Evolutionary conservation across 2,888 invertebrate species (phyloP), one percentile per base, ranked within the genome.

Genomic region (Molanna angustata): DNA sequence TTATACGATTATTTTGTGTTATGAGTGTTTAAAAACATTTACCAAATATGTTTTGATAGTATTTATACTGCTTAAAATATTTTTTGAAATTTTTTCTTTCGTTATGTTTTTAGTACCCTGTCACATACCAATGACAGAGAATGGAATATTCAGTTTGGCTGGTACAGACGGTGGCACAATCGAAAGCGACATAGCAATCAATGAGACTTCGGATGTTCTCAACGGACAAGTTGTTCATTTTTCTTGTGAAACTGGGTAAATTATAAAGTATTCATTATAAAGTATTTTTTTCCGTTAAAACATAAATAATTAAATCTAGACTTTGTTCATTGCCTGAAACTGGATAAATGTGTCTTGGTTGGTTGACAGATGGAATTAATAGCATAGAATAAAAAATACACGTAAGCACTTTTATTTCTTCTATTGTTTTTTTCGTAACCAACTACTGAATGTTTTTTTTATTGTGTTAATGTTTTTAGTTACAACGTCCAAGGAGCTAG

Each of bases 141-240:
- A 86, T 63, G 88, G 87, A 0, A 79, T 83, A 57, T 88, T 84
- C 66, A 79, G 76, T 2, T 73, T 82, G 69, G 73, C 79, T 2
- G 72, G 69, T 0, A 49, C 46, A 7, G 61, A 67, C 3, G 65
- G 68, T 65, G 70, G 53, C 65, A 73, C 65, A 57, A 69, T 63
- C 65, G 72, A 67, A 58, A 72, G 74, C 54, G 78, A 80, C 6
- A 82, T 80, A 52, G 73, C 69, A 57, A 64, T 84, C 18, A 80
- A 82, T 57, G 80, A 80, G 53, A 80, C 81, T 0, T 74, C 78
- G 7, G 79, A 80, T 1, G 76, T 86, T 0, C 74, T 76, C 2
- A 88, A 88, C 61, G 86, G 86, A 13, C 84, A 88, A 64, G 82
- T 85, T 3, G 82, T 90, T 1, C 84, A 86, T 48, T 85, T 91